phyloP scores from a whole-genome alignment of 1,140 invertebrate species.

The Caenorhabditis brenneri region DNA sequence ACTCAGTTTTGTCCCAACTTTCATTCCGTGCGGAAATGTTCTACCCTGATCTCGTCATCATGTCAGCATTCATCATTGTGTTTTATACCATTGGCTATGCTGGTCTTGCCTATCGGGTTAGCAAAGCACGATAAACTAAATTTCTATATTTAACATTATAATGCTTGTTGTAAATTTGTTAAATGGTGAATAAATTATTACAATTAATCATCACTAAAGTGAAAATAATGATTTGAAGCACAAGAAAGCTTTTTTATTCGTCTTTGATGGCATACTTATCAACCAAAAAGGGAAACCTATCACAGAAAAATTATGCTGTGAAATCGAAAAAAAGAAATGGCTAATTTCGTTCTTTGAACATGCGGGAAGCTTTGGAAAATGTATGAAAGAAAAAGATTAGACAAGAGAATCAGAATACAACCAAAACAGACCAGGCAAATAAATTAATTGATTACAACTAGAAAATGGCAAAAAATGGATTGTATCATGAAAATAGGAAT shows the following conservation, averaged over 20 bases:
- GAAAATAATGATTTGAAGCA: too few relatives aligned
- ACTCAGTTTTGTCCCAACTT: slow-evolving; percentile 55
- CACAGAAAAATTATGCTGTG: slow-evolving; percentile 25
- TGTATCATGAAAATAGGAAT: background rate
- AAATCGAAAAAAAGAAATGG: background rate
- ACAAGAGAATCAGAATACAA: background rate
- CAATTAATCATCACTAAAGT: background rate
- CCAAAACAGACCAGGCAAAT: background rate
- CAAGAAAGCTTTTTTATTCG: too few relatives aligned
- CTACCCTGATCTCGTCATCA: slow-evolving; percentile 57
- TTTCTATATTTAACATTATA: background rate
- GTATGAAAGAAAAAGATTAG: background rate
- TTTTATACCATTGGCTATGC: slow-evolving; percentile 66
- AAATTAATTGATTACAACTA: background rate
- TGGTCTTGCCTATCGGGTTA: slow-evolving; percentile 61
- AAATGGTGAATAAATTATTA: background rate
- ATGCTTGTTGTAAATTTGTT: background rate
- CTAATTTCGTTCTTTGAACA: background rate
- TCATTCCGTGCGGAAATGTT: slow-evolving; percentile 61
- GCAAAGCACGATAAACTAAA: slow-evolving; percentile 57
- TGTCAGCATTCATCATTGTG: slow-evolving; percentile 58
- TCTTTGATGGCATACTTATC: background rate
- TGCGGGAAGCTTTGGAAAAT: background rate
- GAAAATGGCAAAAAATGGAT: background rate
- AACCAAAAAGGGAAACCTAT: background rate